Percentiles rank a stretch among this genome's conserved stretches.
These are phyloP conservation scores for Meloidogyne hapla DNA, from an alignment of 1,140 invertebrate species.

Conservation along the genomic window DNA sequence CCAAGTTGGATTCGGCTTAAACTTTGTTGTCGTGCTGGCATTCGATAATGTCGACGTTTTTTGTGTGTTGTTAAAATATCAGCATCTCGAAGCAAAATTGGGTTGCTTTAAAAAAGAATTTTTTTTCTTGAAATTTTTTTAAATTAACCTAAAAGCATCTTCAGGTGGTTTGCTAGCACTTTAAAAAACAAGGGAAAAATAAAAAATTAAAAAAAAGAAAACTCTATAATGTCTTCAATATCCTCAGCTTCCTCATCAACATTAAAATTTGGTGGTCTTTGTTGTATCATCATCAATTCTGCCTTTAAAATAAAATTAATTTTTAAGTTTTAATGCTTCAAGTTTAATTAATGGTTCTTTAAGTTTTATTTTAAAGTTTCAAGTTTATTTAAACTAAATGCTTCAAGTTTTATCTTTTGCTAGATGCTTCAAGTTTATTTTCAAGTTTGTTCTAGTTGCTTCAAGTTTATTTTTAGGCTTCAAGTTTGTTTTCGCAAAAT, in stretches of 20 bases:
- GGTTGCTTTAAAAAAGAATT: no score
- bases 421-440: no score
- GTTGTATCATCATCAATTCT: conserved; percentile 16
- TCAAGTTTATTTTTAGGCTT: no score
- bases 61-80: conserved; percentile 24
- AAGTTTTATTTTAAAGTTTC: no score
- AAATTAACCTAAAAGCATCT: conserved; percentile 25
- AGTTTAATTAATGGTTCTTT: neutral
- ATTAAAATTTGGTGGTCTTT: conserved; percentile 19
- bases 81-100: conserved; percentile 25
- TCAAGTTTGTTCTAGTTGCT: no score
- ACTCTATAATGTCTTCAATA: conserved; percentile 30
- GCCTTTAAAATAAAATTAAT: neutral
- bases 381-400: no score
- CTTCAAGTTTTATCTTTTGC: no score
- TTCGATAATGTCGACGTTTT: neutral
- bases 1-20: neutral
- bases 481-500: no score
- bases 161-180: conserved; percentile 24
- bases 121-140: no score
- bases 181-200: neutral
- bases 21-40: conserved; percentile 11
- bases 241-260: conserved; percentile 28
- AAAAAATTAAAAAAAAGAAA: neutral
- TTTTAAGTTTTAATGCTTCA: neutral